Evolutionary conservation across 2,888 invertebrate species (phyloP).

Genomic region (Archips xylosteana): DNA sequence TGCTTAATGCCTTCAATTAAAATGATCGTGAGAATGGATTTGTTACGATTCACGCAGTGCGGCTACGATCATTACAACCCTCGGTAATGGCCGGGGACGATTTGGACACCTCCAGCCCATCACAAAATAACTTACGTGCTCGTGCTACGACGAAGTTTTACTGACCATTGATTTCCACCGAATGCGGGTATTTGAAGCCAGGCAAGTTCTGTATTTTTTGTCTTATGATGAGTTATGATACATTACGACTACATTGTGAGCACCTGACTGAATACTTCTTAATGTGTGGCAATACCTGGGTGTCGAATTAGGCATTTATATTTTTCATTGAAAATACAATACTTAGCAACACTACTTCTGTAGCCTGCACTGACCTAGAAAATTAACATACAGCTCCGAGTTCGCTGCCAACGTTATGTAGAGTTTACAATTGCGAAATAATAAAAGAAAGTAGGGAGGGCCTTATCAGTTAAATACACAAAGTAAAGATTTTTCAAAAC

Average conservation of each 20-base stretch:
- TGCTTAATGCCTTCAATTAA: conserved; percentile 43
- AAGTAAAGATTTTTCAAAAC: neutral
- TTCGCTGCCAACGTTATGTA: neutral
- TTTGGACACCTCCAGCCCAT: conserved; percentile 3
- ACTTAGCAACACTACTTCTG: no score
- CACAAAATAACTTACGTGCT: neutral
- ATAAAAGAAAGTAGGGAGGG: neutral
- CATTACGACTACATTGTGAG: no score
- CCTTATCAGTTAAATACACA: neutral
- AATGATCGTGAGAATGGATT: conserved; percentile 45
- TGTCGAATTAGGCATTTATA: no score
- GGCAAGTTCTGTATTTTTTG: neutral
- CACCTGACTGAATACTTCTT: no score
- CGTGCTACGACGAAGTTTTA: no score
- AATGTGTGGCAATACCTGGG: no score
- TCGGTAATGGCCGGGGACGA: conserved; percentile 15
- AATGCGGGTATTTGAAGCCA: neutral
- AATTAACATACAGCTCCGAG: no score
- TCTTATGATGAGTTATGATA: no score
- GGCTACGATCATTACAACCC: conserved; percentile 33
- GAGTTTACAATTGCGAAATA: neutral
- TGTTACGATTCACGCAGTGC: conserved; percentile 39
- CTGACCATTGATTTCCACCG: neutral
- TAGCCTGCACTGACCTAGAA: no score
- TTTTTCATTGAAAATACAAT: no score